phyloP scores from a whole-genome alignment of 2,888 invertebrate species.

The Anticlea derivata region DNA sequence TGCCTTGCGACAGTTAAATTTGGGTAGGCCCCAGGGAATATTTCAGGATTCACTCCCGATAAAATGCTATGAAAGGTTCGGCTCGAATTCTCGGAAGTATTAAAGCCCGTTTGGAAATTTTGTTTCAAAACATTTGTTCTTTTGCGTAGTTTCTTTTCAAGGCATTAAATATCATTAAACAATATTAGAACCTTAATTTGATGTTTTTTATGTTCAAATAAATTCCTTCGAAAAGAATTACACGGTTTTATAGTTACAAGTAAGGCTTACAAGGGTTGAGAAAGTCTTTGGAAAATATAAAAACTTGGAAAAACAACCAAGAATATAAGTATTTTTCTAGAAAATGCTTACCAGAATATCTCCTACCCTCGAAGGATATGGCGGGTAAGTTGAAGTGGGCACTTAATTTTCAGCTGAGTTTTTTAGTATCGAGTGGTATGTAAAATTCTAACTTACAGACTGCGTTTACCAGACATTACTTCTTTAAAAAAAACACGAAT shows the following conservation, averaged over 20 bases:
- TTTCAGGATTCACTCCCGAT: conserved; percentile 20
- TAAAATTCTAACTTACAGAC: conserved; percentile 22
- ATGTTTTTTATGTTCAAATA: too few species aligned
- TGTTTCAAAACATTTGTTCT: conserved; percentile 7
- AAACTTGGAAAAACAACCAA: too few species aligned
- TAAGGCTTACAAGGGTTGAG: too few species aligned
- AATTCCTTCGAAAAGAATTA: too few species aligned
- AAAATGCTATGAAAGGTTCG: conserved; percentile 16
- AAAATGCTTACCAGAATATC: conserved; percentile 5
- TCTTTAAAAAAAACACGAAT: too few species aligned
- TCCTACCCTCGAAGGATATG: conserved; percentile 12
- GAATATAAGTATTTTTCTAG: neutral
- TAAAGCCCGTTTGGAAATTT: conserved; percentile 4
- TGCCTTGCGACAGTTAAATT: conserved; percentile 28
- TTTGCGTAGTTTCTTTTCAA: neutral
- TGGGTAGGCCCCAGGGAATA: conserved; percentile 20
- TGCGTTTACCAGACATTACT: too few species aligned
- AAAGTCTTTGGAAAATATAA: too few species aligned
- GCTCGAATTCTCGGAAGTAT: conserved; percentile 17
- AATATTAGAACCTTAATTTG: neutral
- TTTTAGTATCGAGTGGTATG: conserved; percentile 13
- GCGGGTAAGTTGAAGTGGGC: conserved; percentile 9
- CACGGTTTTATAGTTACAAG: too few species aligned
- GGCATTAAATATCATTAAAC: neutral
- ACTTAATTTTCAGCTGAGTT: conserved; percentile 22